Evolutionary conservation across 2,888 invertebrate species (phyloP), one percentile per base, ranked within the genome.

Genomic region (Dolomedes plantarius): DNA sequence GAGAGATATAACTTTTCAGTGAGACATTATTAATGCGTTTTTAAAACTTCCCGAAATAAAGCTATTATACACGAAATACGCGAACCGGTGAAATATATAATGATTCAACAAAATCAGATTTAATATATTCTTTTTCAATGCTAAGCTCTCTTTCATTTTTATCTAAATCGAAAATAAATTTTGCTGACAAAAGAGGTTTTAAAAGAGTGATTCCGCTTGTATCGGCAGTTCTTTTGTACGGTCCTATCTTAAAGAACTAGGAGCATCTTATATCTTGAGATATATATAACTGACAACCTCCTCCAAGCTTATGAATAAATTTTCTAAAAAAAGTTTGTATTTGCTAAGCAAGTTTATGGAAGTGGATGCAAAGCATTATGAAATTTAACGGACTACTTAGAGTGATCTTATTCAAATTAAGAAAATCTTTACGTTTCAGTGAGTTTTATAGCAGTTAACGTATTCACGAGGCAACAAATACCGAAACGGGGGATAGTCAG

Each of bases 101-200:
- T 46, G 41, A 46, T 46, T 11, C 41, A 16, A 46, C 41, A 46
- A 46, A 46, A 46, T 46, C 13, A 46, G 41, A 46, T 46, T 46
- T 46, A 46, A 46, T 46, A 46, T 46, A 46, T 46, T 46, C 41
- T 46, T 46, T 46, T 46, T 46, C 41, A 46, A 46, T 46, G 41
- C 9, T 46, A 46, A 46, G 41, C 41, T 46, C 41, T 46, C 16
- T 46, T 46, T 46, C 41, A 46, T 46, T 46, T 46, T 46, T 46
- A 46, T 46, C 41, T 46, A 46, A 46, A 46, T 46, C 41, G 41
- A 46, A 46, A 46, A 46, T 46, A 46, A 46, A 46, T 46, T 46
- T 46, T 16, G 41, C 41, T 46, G 41, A 46, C 41, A 46, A 46
- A 46, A 46, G 41, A 46, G 41, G 41, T 46, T 46, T 46, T 46